Base-by-base conservation (phyloP, 92 coral and sea anemone species). In the Plumapathes pennacea region DNA sequence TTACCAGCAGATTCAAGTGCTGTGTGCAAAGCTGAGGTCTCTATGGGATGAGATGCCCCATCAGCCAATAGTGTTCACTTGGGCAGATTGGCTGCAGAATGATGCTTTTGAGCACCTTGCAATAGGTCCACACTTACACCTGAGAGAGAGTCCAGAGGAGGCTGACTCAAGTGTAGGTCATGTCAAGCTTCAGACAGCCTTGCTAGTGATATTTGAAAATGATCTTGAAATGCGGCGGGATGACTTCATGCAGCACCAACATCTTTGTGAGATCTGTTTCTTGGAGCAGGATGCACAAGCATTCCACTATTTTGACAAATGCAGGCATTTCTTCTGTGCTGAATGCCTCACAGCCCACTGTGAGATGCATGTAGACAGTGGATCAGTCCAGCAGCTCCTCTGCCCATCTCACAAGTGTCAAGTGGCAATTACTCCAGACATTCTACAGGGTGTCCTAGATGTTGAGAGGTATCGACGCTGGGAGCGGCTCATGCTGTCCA, bases 51-150 rank as follows among this genome's bases (percentile, higher is more conserved):
- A 88, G 27, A 75, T 34, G 18, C 71, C 62, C 8, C 32, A 50
- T 58, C 54, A 52, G 32, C 86, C 98, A 0, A 65, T 84, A 43
- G 72, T 88, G 15, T 92, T 80, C 52, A 60, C 91, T 1, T 92
- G 98, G 96, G 94, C 83, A 4, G 96, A 92, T 23, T 92, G 96
- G 96, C 57, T 92, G 42, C 89, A 84, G 56, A 80, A 73, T 44
- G 54, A 81, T 12, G 64, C 80, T 0, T 71, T 82, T 48, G 88
- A 88, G 33, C 37, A 64, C 58, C 76, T 92, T 18, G 72, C 38
- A 42, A 58, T 86, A 34, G 46, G 58, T 4, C 64, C 76, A 13
- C 77, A 56, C 42, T 54, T 92, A 37, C 52, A 68, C 15, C 74
- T 84, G 10, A 80, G 69, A 54, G 85, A 82, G 25, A 50, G 57